Base-by-base conservation (phyloP, 1,140 invertebrate genomes). In the Probaryconus sp. region DNA sequence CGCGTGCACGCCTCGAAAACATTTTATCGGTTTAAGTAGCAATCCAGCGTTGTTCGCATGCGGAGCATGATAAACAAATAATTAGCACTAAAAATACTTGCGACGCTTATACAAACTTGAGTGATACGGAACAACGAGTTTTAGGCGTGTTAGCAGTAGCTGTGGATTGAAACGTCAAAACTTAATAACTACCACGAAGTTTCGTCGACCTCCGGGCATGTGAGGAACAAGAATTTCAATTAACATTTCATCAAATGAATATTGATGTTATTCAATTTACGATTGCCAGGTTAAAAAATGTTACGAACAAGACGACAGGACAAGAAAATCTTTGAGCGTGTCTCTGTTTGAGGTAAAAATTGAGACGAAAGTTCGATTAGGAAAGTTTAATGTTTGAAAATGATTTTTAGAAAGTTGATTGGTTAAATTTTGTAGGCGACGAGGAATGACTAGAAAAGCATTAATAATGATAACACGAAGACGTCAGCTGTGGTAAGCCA, bases 401-500 rank as follows among this genome's bases (percentile, higher is more conserved):
- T n/a, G n/a, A n/a, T n/a, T n/a, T n/a, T n/a, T n/a, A n/a, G 14
- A 11, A 35, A 35, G 11, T 35, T 5, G 18, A 18, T 33, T 35
- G 28, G 5, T 50, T 10, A 5, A 18, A 47, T 45, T 35, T 24
- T 18, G 11, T 7, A 2, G 10, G 17, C 3, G 1, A 31, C 20
- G 21, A 11, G 16, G 14, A 37, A 28, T 10, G 18, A 16, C 11
- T 30, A 31, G 11, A 24, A 63, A 64, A 43, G 51, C 65, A 60
- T 64, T 51, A 64, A 72, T 58, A 51, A 65, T 65, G 38, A 58
- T 43, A 31, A 61, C 73, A 75, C 77, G 73, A 76, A 79, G 76
- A 79, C 77, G 84, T 85, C 85, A 83, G 84, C 80, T 84, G 85
- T 78, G 84, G 84, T 81, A 79, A 65, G 73, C 81, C 83, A 55